Percentiles rank a stretch among this genome's conserved stretches.
phyloP scores from a whole-genome alignment of 2,797 vertebrate genomes.

The Propithecus deckenii region DNA sequence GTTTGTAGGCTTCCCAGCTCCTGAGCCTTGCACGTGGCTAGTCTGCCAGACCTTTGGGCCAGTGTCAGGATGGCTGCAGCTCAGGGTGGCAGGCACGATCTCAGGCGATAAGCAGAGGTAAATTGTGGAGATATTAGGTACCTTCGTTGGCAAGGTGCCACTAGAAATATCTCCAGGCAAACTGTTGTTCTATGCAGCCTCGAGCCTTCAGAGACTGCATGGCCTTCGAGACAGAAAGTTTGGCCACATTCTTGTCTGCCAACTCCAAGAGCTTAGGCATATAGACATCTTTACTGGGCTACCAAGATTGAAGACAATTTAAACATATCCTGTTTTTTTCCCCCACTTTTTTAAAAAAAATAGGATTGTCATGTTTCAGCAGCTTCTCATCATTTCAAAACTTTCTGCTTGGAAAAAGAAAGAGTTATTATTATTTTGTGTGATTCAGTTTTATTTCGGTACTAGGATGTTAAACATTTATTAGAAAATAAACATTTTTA shows the following conservation, averaged over 20 bases:
- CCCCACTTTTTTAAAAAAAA: neutral
- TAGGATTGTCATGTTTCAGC: neutral
- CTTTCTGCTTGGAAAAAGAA: neutral
- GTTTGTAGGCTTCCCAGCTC: conserved; percentile 87
- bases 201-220: conserved; percentile 98
- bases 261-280: conserved; percentile 96
- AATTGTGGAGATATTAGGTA: conserved; percentile 97
- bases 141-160: conserved; percentile 98
- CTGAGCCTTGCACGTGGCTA: conserved; percentile 93
- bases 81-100: conserved; percentile 95
- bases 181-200: conserved; percentile 97
- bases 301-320: conserved; percentile 84
- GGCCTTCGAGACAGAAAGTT: conserved; percentile 98
- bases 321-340: neutral
- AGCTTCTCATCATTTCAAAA: neutral
- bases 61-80: conserved; percentile 95
- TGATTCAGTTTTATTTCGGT: neutral
- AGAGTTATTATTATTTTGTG: neutral
- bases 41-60: conserved; percentile 98
- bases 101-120: conserved; percentile 95
- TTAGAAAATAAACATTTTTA: neutral
- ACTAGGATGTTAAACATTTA: neutral
- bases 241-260: conserved; percentile 96
- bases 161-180: conserved; percentile 98
- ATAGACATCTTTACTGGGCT: conserved; percentile 96